Base-by-base conservation (phyloP, 1,140 invertebrate genomes). In the Platyscapa corneri region DNA sequence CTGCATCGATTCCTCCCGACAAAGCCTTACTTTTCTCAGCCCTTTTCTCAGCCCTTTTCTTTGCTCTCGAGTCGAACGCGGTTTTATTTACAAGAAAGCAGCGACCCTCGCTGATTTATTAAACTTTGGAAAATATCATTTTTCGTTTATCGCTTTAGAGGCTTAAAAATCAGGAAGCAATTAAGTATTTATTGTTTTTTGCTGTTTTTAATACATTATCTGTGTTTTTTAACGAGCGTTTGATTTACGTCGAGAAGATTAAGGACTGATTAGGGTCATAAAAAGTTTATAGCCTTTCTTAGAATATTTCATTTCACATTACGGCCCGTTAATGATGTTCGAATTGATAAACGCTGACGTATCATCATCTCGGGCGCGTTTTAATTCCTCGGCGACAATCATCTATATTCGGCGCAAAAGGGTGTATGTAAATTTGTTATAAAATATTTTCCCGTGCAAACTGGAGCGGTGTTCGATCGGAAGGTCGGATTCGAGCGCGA, bases 221-320 rank as follows among this genome's bases (percentile, higher is more conserved):
- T 83, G 39, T 39, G 6, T 18, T 76, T 84, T 84, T 79, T 79
- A 70, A 70, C 56, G 76, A 70, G 46, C 14, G 1, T 53, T 53
- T 84, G 83, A 84, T 84, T 84, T 84, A 84, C 79, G 56, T 34
- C 8, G 34, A 16, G 46, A 72, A 78, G 46, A 79, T 84, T 79
- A 84, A n/a, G 6, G 12, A 56, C 75, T 79, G 83, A 84, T 84
- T 84, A 79, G 60, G 34, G 65, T 32, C 30, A 23, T 72, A 32
- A 84, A 32, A 46, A 70, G 18, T 70, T 84, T 78, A 84, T 64
- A 27, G 39, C 18, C 1, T 72, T 84, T 79, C 83, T 84, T 30
- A 60, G 65, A 84, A 84, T 70, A n/a, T 56, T 53, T 37, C 42
- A n/a, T 56, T 53, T 37, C 42, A 65, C 64, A 56, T 72, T 79